phyloP scores from a whole-genome alignment of 1,140 invertebrate genomes.

The Cydia fagiglandana region DNA sequence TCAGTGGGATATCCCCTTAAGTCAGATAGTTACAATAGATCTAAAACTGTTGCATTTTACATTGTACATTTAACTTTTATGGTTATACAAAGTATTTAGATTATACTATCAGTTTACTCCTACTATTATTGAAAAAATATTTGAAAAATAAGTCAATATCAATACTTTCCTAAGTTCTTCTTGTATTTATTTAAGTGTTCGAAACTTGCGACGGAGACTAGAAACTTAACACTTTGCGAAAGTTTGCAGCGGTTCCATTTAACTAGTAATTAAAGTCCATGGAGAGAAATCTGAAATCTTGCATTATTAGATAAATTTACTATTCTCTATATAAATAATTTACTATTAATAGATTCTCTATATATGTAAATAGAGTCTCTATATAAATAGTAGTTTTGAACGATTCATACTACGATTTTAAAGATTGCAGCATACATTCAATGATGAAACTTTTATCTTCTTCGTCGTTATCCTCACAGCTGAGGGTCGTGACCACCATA shows the following conservation, averaged over 20 bases:
- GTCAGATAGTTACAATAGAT: background rate
- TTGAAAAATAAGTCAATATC: background rate
- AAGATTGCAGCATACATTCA: no score
- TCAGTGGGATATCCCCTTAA: no score
- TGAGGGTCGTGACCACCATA: no score
- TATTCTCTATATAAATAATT: no score
- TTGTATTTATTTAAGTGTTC: background rate
- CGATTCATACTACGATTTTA: no score
- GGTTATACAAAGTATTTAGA: no score
- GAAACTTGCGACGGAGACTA: background rate
- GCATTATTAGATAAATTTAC: background rate
- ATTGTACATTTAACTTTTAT: background rate
- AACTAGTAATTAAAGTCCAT: background rate
- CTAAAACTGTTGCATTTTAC: background rate
- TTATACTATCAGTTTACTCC: no score
- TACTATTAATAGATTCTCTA: background rate
- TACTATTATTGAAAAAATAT: no score
- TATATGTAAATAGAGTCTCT: background rate
- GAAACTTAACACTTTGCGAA: background rate
- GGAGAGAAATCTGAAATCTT: background rate
- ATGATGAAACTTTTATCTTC: no score
- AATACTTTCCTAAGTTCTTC: background rate
- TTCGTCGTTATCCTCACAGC: no score
- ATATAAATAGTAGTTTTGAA: background rate
- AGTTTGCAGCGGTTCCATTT: background rate